These are phyloP conservation scores for Thalpophila matura DNA, from an alignment of 2,888 invertebrate species.

Conservation along the genomic window DNA sequence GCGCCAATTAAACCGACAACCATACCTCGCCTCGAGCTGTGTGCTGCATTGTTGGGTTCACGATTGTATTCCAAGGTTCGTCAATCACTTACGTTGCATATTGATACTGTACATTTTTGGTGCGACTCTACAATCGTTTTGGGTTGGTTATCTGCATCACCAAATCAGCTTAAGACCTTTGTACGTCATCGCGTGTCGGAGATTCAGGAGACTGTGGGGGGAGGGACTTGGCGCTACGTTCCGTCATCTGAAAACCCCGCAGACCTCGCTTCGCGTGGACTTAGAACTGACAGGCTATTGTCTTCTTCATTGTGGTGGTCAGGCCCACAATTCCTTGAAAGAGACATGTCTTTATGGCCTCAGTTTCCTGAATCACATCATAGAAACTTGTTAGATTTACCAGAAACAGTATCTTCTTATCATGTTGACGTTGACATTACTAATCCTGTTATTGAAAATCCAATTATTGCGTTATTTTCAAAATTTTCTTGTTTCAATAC, in stretches of 20 bases:
- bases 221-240: constrained; percentile 13
- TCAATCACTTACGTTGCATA: constrained; percentile 9
- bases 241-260: constrained; percentile 18
- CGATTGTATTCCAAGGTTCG: constrained; percentile 3
- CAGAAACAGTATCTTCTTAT: constrained; percentile 5
- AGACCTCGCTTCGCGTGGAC: constrained; percentile 25
- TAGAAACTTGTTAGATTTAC: background rate
- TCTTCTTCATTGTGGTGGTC: constrained; percentile 25
- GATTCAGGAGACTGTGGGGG: constrained; percentile 16
- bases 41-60: constrained; percentile 8
- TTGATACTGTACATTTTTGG: constrained; percentile 18
- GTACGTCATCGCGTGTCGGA: constrained; percentile 34
- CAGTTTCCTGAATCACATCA: constrained; percentile 8
- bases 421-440: constrained; percentile 10
- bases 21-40: constrained; percentile 15
- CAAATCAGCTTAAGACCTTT: too few species aligned
- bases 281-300: constrained; percentile 6
- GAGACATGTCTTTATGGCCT: background rate
- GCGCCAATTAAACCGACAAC: constrained; percentile 14
- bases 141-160: constrained; percentile 43
- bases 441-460: background rate
- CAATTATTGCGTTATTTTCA: background rate
- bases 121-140: too few species aligned
- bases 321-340: constrained; percentile 8
- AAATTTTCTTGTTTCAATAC: background rate